Percentiles rank a stretch among this genome's conserved stretches.
These are phyloP conservation scores for Pygocentrus nattereri DNA, from an alignment of 2,797 vertebrate species.

Conservation along the genomic window DNA sequence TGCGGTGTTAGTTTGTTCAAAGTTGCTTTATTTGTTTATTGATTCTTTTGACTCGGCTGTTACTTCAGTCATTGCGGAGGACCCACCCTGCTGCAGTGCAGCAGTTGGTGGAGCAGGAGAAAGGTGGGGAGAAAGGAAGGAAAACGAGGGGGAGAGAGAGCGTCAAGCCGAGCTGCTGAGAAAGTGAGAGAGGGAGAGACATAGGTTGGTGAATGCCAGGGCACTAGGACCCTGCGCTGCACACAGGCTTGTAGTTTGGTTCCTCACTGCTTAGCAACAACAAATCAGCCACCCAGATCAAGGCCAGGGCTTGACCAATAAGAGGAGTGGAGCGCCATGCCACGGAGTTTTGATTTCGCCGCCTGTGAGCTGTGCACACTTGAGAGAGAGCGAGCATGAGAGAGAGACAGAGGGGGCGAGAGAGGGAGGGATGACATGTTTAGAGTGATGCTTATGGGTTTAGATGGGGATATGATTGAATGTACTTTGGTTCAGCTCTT, in stretches of 20 bases:
- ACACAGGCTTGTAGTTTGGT: conserved; percentile 60
- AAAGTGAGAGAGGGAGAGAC: conserved; percentile 51
- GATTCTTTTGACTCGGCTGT: conserved; percentile 29
- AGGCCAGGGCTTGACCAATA: conserved; percentile 72
- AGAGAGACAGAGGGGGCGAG: conserved; percentile 47
- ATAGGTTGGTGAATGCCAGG: conserved; percentile 59
- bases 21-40: conserved; percentile 49
- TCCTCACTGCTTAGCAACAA: conserved; percentile 88
- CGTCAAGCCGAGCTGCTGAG: conserved; percentile 53
- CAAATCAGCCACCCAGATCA: conserved; percentile 73
- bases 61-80: conserved; percentile 60
- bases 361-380: conserved; percentile 66
- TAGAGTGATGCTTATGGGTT: conserved; percentile 1
- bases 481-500: not conserved
- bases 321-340: conserved; percentile 70
- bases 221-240: conserved; percentile 74
- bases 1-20: conserved; percentile 12
- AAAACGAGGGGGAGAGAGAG: conserved; percentile 54
- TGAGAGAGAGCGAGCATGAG: conserved; percentile 41
- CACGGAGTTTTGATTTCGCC: conserved; percentile 83
- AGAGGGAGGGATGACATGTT: conserved; percentile 40
- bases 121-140: conserved; percentile 67
- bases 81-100: conserved; percentile 79
- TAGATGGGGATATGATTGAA: conserved; percentile 4
- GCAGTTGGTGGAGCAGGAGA: conserved; percentile 73